phyloP scores from a whole-genome alignment of 2,797 vertebrate genomes.

The Acomys russatus region DNA sequence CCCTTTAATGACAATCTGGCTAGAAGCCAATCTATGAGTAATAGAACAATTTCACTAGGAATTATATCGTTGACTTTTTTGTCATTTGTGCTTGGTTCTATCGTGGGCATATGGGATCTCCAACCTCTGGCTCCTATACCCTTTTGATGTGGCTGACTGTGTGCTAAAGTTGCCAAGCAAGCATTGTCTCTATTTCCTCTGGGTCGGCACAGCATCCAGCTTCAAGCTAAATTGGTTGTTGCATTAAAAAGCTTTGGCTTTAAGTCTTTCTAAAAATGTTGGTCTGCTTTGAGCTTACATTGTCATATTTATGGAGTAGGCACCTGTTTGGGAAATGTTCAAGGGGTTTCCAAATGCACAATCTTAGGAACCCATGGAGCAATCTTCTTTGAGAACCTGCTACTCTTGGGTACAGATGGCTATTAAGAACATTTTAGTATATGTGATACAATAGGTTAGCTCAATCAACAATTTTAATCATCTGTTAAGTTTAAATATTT shows the following conservation, averaged over 20 bases:
- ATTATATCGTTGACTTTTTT: not conserved
- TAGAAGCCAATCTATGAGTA: not conserved
- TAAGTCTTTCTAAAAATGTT: slow-evolving; percentile 41
- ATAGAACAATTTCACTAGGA: not conserved
- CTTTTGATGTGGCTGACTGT: not conserved
- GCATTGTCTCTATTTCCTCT: slow-evolving; percentile 25
- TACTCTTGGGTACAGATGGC: slow-evolving; percentile 86
- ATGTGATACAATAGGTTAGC: slow-evolving; percentile 16
- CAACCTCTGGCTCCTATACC: not conserved
- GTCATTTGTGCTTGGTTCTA: not conserved
- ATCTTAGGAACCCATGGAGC: slow-evolving; percentile 86
- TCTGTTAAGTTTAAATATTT: slow-evolving; percentile 49
- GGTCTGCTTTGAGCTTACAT: slow-evolving; percentile 8
- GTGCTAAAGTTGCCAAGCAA: not conserved
- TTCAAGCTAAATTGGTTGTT: slow-evolving; percentile 49
- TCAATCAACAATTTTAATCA: slow-evolving; percentile 54
- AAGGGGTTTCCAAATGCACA: slow-evolving; percentile 87
- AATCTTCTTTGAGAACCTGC: slow-evolving; percentile 88
- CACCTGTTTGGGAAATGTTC: not conserved
- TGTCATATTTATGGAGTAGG: not conserved
- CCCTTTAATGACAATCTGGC: not conserved
- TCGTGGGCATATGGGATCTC: not conserved
- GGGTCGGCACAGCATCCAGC: slow-evolving; percentile 28
- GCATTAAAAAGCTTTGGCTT: slow-evolving; percentile 33
- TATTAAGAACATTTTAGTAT: slow-evolving; percentile 82